A percentile compares a stretch with the other conserved stretches of the same genome.
Conservation (phyloP, 2,888 invertebrate species). For the Celastrina argiolus region DNA sequence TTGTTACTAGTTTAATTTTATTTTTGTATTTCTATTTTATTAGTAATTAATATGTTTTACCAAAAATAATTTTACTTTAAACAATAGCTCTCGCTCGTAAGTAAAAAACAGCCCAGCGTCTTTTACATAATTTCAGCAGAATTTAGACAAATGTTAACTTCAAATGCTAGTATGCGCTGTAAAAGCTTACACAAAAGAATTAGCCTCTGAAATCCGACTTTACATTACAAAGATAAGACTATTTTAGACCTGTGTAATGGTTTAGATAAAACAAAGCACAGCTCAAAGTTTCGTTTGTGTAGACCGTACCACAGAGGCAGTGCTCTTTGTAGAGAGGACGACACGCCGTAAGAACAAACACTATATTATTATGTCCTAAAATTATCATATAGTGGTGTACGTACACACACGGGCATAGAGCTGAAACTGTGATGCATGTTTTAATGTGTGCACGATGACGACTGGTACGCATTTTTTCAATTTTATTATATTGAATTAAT, state of each 20-base stretch:
- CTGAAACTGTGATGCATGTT: no score
- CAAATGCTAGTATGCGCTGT: not conserved
- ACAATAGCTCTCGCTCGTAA: no score
- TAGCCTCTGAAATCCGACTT: conserved; percentile 8
- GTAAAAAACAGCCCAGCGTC: not conserved
- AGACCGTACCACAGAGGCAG: conserved; percentile 24
- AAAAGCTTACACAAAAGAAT: conserved; percentile 11
- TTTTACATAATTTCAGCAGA: not conserved
- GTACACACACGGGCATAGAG: no score
- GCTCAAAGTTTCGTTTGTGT: conserved; percentile 22
- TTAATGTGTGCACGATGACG: no score
- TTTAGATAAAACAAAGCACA: conserved; percentile 19
- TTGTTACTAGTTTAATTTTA: not conserved
- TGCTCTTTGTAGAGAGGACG: not conserved
- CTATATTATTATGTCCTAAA: no score
- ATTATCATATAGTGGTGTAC: no score
- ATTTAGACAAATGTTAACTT: not conserved
- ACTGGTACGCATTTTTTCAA: no score
- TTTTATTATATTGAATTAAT: no score
- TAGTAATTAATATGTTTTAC: no score
- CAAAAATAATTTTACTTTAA: no score
- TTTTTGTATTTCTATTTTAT: no score
- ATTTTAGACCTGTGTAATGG: conserved; percentile 9
- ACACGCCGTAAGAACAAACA: no score
- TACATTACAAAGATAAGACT: conserved; percentile 13